A percentile compares a stretch with the other conserved stretches of the same genome.
These are phyloP conservation scores for Panulirus ornatus DNA, from an alignment of 1,140 invertebrate genomes.

Conservation along the genomic window DNA sequence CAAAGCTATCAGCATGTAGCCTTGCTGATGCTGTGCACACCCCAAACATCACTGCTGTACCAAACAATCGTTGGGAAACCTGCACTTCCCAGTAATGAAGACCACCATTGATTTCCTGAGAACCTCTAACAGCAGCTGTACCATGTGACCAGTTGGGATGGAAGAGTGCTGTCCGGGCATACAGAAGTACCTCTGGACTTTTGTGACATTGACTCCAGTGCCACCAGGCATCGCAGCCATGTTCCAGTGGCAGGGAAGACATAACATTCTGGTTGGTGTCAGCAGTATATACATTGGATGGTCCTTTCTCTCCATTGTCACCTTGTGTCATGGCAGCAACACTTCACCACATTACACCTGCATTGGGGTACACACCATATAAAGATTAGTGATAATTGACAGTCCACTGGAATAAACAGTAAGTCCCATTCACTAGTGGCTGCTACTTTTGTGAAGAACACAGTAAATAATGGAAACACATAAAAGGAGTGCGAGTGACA, in stretches of 20 bases:
- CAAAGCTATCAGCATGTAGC: slow-evolving; percentile 84
- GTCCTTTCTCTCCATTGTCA: not conserved
- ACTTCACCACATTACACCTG: slow-evolving; percentile 23
- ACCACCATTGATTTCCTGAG: slow-evolving; percentile 83
- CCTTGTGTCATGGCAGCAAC: slow-evolving; percentile 20
- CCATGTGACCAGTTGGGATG: slow-evolving; percentile 89
- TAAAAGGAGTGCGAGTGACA: no score
- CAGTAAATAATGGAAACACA: no score
- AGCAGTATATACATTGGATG: not conserved
- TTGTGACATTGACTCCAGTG: slow-evolving; percentile 83
- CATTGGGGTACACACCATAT: no score
- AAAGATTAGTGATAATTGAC: no score
- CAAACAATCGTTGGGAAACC: slow-evolving; percentile 84
- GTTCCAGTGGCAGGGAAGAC: slow-evolving; percentile 75
- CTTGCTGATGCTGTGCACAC: slow-evolving; percentile 83
- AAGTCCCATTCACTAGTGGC: no score
- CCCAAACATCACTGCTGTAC: slow-evolving; percentile 89
- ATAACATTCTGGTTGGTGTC: not conserved
- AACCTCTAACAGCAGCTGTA: slow-evolving; percentile 85
- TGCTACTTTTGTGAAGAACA: no score
- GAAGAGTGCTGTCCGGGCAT: slow-evolving; percentile 82
- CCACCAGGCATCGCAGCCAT: slow-evolving; percentile 83
- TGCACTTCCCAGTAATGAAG: slow-evolving; percentile 86
- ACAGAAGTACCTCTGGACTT: slow-evolving; percentile 83
- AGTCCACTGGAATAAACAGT: no score